phyloP scores from a whole-genome alignment of 2,888 invertebrate genomes.

The Drosophila tripunctata region DNA sequence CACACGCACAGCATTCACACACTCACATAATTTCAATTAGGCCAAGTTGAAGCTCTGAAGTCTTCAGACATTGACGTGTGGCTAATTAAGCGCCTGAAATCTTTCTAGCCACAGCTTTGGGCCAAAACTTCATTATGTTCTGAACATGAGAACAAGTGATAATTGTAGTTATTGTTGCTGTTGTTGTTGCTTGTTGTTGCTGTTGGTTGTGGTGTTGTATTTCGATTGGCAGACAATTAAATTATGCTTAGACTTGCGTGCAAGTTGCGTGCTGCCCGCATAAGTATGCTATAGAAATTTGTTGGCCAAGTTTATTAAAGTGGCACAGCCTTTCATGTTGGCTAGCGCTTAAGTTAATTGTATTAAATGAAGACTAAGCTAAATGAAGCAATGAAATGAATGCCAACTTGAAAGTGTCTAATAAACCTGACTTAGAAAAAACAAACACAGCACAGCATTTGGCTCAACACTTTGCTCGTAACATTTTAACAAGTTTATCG shows the following conservation, averaged over 20 bases:
- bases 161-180: conserved; percentile 38
- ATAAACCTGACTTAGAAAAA: background rate
- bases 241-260: conserved; percentile 54
- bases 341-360: background rate
- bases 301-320: conserved; percentile 4
- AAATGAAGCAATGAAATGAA: background rate
- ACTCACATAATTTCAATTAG: conserved; percentile 67
- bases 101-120: conserved; percentile 23
- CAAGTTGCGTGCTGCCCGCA: conserved; percentile 34
- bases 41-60: conserved; percentile 39
- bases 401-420: background rate
- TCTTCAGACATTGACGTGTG: conserved; percentile 42
- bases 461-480: background rate
- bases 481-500: background rate
- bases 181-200: too few relatives aligned
- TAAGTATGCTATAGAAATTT: conserved; percentile 46
- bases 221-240: conserved; percentile 64
- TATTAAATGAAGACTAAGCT: background rate
- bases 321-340: background rate
- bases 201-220: conserved; percentile 20
- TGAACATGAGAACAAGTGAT: conserved; percentile 29
- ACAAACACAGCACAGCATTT: too few relatives aligned
- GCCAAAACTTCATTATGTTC: conserved; percentile 30
- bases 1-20: conserved; percentile 9
- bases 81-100: conserved; percentile 66